Evolutionary conservation across 2,797 vertebrate species (phyloP), one percentile per base, ranked within the genome.

Genomic region (Nannoperca obscura): DNA sequence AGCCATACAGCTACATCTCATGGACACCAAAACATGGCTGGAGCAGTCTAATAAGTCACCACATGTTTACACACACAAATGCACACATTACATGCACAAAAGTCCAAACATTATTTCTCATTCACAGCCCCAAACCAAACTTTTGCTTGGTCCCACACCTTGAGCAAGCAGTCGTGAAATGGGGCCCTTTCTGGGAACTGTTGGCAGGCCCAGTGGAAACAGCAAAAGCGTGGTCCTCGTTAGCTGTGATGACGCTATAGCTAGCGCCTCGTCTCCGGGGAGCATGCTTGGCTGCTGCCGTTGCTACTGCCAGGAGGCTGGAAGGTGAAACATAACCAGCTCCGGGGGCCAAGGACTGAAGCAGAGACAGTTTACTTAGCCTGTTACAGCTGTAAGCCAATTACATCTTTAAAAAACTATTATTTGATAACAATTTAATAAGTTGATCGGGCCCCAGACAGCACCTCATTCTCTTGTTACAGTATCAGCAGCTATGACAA

Each of bases 171-270:
- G 82, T 84, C 81, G 58, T 93, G 90, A 91, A 93, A 91, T 89
- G 90, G 87, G 91, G 88, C 89, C 86, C 87, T 75, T 82, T 89
- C 87, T 86, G 84, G 86, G 89, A 91, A 74, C 62, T 76, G 78
- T 82, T 91, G 91, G 91, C 91, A 86, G 75, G 62, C 68, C 73
- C 53, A 63, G 46, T 92, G 93, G 91, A 93, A 93, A 92, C 82
- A 89, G 90, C 81, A 82, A 82, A 91, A 89, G 91, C 67, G 79
- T 90, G 89, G 86, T 87, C 78, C 90, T 94, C 75, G 89, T 94
- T 93, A 94, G 89, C 78, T 65, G 71, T 6, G 72, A 89, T 92
- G 90, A 93, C 80, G 83, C 83, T 83, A 36, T 36, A 54, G 83
- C 87, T 68, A 63, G 74, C 62, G 42, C 7, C 17, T 46, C 36